Base-by-base conservation (phyloP, 1,140 invertebrate genomes). In the Anastatus disparis region DNA sequence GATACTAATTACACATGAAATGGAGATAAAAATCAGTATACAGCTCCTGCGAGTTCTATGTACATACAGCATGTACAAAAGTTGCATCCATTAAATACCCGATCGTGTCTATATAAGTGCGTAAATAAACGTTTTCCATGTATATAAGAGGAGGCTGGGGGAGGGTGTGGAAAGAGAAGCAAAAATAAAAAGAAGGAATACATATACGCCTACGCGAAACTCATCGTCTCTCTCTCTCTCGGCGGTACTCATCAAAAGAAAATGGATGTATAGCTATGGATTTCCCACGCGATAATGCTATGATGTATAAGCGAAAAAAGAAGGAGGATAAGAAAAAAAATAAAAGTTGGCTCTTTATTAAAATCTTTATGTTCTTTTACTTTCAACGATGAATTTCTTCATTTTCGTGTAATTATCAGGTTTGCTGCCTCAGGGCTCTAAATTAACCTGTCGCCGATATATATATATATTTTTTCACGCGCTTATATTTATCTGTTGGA, bases 331-430 rank as follows among this genome's bases (percentile, higher is more conserved):
- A 44, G 40, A 20, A 20, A 3, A 8, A 22, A 27, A 50, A 2
- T 38, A 13, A 35, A 63, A 26, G 24, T 12, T 53, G 31, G 35
- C n/a, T 29, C n/a, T 50, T 68, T 68, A 68, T 68, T 68, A 68
- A 68, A 68, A 68, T 52, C 65, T 29, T n/a, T n/a, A n/a, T n/a
- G n/a, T n/a, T n/a, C n/a, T n/a, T n/a, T n/a, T 13, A 13, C 44
- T 20, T 13, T 2, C 24, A 29, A 44, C 22, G 44, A 27, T 48
- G 48, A 38, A 63, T 70, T 62, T 70, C 48, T 55, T 63, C 35
- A 62, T 63, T 53, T n/a, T 44, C 58, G 38, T 46, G 67, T 70
- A 70, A 70, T 70, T 70, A 63, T 62, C 50, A 38, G 67, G 35
- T 20, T 50, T 42, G 31, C n/a, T n/a, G n/a, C 10, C 52, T 31